Evolutionary conservation across 2,113 vertebrate genomes (phyloP).

Genomic region (Bungarus multicinctus): DNA sequence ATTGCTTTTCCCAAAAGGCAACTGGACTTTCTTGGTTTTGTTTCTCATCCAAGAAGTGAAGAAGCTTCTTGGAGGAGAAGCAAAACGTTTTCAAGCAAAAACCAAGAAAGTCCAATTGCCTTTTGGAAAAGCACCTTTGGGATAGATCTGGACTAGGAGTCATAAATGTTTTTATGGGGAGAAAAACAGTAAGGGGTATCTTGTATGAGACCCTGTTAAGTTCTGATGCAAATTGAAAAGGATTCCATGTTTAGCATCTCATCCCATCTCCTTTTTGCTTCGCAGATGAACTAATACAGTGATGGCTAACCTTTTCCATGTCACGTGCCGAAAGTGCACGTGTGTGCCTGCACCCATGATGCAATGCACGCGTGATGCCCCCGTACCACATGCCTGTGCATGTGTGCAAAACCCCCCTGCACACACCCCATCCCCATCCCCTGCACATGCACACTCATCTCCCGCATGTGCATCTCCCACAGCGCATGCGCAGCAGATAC

Average conservation of each 20-base stretch:
- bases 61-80: neutral
- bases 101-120: neutral
- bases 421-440: too few relatives aligned
- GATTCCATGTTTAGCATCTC: neutral
- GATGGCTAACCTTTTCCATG: too few relatives aligned
- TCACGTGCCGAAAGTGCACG: too few relatives aligned
- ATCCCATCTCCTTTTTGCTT: neutral
- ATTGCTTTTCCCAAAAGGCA: neutral
- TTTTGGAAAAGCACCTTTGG: neutral
- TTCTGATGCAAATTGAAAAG: neutral
- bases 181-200: neutral
- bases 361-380: too few relatives aligned
- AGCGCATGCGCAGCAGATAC: too few relatives aligned
- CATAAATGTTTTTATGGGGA: neutral
- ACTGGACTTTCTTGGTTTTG: neutral
- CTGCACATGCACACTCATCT: too few relatives aligned
- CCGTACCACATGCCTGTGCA: too few relatives aligned
- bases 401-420: too few relatives aligned
- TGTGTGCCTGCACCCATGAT: too few relatives aligned
- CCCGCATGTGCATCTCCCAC: too few relatives aligned
- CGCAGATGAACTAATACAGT: neutral
- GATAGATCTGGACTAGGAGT: neutral
- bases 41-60: neutral
- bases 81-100: neutral
- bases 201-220: neutral